phyloP scores from a whole-genome alignment of 2,888 invertebrate species.

The Julus scandinavius region DNA sequence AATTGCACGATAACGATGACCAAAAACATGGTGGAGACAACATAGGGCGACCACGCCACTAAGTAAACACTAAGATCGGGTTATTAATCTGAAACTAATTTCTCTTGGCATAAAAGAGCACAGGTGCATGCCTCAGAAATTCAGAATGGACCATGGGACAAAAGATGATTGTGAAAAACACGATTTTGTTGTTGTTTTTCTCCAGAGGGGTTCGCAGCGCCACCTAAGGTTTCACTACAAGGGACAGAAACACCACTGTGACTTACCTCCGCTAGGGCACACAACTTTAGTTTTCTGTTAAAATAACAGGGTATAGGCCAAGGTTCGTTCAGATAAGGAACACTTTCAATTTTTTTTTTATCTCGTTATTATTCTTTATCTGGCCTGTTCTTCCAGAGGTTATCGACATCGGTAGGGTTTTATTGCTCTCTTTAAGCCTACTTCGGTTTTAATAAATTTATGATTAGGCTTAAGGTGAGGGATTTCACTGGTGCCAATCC shows the following conservation, averaged over 20 bases:
- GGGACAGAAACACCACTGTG: too few species aligned
- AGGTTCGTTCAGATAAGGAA: neutral
- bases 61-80: too few species aligned
- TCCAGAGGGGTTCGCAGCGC: neutral
- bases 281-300: neutral
- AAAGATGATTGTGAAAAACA: neutral
- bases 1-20: too few species aligned
- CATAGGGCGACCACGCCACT: too few species aligned
- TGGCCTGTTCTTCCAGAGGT: neutral
- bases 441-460: constrained; percentile 35
- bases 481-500: constrained; percentile 22
- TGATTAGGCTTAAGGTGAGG: constrained; percentile 4
- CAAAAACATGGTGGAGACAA: too few species aligned
- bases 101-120: neutral
- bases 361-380: neutral
- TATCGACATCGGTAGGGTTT: neutral
- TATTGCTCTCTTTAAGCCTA: neutral
- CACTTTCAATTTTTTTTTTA: neutral
- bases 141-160: neutral
- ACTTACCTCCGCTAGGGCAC: neutral
- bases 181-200: neutral
- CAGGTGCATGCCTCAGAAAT: neutral
- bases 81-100: neutral
- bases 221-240: neutral
- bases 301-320: neutral